These are phyloP conservation scores for Dinoponera quadriceps DNA, from an alignment of 1,140 invertebrate genomes.

Conservation along the genomic window DNA sequence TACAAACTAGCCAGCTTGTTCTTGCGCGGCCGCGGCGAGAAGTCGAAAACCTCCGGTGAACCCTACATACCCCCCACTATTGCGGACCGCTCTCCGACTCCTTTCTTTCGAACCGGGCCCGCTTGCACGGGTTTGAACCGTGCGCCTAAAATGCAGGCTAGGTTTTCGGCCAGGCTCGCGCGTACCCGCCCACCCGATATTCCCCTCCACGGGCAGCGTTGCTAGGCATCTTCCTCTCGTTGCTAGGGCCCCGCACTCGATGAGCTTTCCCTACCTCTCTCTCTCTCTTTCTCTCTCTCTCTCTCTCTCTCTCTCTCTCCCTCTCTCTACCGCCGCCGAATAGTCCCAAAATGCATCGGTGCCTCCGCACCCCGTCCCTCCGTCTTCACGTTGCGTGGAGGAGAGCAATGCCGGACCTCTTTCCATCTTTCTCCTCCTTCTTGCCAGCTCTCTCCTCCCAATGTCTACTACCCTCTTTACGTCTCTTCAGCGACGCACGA, in stretches of 20 bases:
- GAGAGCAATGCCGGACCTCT: conserved; percentile 57
- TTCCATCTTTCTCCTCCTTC: background rate
- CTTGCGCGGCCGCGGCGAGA: conserved; percentile 78
- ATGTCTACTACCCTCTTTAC: conserved; percentile 60
- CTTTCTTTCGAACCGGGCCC: conserved; percentile 69
- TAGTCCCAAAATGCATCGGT: conserved; percentile 84
- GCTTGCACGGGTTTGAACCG: conserved; percentile 72
- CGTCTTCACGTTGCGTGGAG: conserved; percentile 62
- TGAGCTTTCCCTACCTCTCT: conserved; percentile 60
- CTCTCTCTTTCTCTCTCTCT: conserved; percentile 59
- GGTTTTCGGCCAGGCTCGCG: conserved; percentile 76
- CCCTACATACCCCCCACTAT: conserved; percentile 85
- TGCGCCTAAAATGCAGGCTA: conserved; percentile 84
- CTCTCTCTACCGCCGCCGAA: conserved; percentile 68
- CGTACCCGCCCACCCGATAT: conserved; percentile 69
- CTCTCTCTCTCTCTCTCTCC: conserved; percentile 27
- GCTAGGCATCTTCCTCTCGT: conserved; percentile 84
- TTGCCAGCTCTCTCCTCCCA: conserved; percentile 48
- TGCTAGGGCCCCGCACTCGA: conserved; percentile 80
- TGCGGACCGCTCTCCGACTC: conserved; percentile 61
- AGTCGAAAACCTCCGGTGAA: conserved; percentile 86
- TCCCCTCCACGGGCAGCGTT: conserved; percentile 72
- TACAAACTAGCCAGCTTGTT: conserved; percentile 82
- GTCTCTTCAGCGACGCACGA: conserved; percentile 49
- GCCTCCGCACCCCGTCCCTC: conserved; percentile 73